Base-by-base conservation (phyloP, 2,888 invertebrate species). In the Argyresthia albistria region DNA sequence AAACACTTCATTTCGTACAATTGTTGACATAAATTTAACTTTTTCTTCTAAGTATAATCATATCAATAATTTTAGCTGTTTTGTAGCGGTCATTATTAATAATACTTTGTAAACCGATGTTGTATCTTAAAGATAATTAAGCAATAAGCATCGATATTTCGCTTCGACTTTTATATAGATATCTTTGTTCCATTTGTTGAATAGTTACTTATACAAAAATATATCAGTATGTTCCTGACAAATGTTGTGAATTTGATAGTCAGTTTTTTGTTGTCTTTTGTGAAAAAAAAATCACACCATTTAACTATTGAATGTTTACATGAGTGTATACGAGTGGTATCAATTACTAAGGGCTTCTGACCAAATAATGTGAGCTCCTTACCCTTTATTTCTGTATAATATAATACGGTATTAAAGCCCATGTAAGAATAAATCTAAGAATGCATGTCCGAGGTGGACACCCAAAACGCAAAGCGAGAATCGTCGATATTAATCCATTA, bases 31-130 rank as follows among this genome's bases (percentile, higher is more conserved):
- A 36, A 36, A 36, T 39, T 9, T 8, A n/a, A 37, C 69, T 68
- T 58, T 48, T 52, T 60, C 64, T 66, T 62, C 47, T 64, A 64
- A 68, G 67, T 70, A 61, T 75, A 70, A 70, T 71, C 80, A 80
- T 80, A 80, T 80, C 80, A 80, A 70, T 75, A 76, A 61, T 62
- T 71, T 76, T 74, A 67, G 69, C 68, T 59, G 60, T 43, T 55
- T 51, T 35, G 46, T 57, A 56, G 50, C 46, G 58, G 53, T 58
- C 61, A 54, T 61, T 56, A 58, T 62, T 62, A 52, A 59, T 59
- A 59, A 58, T 59, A 54, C 35, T 59, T 52, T 56, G 39, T 53
- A 53, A 36, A 52, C 39, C 52, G 43, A 39, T 48, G n/a, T 52
- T 48, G n/a, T 52, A 14, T 10, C 12, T 45, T 67, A 67, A 64